Evolutionary conservation across 2,113 vertebrate genomes (phyloP).

Genomic region (Desmodus rotundus): DNA sequence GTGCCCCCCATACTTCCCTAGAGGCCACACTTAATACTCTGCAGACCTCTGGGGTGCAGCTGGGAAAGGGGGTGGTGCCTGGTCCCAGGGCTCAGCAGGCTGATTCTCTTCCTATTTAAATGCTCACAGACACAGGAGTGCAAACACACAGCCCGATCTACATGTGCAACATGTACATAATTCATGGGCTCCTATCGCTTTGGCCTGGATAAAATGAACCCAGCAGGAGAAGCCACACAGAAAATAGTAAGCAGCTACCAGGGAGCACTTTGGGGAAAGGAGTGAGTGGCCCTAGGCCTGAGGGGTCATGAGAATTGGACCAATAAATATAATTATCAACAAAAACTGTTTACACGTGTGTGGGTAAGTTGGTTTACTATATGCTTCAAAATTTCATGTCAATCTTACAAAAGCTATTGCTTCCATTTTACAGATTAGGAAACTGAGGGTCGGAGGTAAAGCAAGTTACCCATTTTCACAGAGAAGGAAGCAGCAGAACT

Average conservation of each 20-base stretch:
- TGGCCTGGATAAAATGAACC: conserved; percentile 39
- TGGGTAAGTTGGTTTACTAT: neutral
- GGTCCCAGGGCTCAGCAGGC: neutral
- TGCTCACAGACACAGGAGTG: neutral
- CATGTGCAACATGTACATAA: conserved; percentile 26
- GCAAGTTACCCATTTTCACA: neutral
- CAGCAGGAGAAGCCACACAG: neutral
- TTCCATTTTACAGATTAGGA: neutral
- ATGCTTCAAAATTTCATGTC: neutral
- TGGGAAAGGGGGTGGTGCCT: neutral
- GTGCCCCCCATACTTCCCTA: neutral
- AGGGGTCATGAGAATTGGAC: neutral
- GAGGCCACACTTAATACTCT: neutral
- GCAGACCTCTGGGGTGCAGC: neutral
- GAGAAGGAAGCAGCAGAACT: neutral
- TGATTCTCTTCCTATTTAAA: neutral
- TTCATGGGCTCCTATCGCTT: neutral
- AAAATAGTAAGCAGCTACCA: neutral
- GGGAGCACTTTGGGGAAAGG: neutral
- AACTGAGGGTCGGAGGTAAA: neutral
- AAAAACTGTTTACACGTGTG: neutral
- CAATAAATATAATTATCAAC: neutral
- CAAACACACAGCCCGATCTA: neutral
- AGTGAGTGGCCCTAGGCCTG: neutral
- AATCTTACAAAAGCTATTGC: neutral